Conservation (phyloP, 2,888 invertebrate genomes). For the Nymphalis polychloros region DNA sequence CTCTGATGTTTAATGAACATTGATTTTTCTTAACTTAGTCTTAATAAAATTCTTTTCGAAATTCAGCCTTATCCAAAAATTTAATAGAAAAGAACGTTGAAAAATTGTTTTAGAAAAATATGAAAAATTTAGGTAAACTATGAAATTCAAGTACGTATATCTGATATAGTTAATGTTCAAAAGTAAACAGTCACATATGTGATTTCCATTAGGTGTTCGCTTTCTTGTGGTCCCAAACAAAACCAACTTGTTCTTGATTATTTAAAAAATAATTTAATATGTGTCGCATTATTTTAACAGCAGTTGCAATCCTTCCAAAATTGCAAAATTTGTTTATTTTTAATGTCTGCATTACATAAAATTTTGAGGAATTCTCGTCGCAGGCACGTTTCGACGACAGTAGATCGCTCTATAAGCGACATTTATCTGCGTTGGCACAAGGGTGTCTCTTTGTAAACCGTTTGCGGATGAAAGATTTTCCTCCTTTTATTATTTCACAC, state of each 20-base stretch:
- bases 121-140: too few relatives aligned
- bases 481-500: slow-evolving; percentile 74
- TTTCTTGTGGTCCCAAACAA: too few relatives aligned
- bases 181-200: too few relatives aligned
- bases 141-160: too few relatives aligned
- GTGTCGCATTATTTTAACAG: too few relatives aligned
- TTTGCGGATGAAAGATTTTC: slow-evolving; percentile 72
- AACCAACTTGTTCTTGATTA: too few relatives aligned
- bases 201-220: too few relatives aligned
- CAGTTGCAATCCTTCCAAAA: too few relatives aligned
- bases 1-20: slow-evolving; percentile 49
- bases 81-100: neutral
- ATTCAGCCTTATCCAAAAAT: neutral
- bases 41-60: slow-evolving; percentile 3
- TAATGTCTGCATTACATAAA: slow-evolving; percentile 27
- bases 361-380: slow-evolving; percentile 57
- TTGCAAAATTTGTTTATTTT: neutral
- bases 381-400: slow-evolving; percentile 64
- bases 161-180: too few relatives aligned
- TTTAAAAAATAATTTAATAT: too few relatives aligned
- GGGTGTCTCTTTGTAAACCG: slow-evolving; percentile 72
- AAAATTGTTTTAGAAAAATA: too few relatives aligned
- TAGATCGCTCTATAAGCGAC: slow-evolving; percentile 67
- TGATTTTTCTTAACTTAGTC: neutral
- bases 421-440: slow-evolving; percentile 62